Conservation (phyloP, 1,140 invertebrate genomes). For the Tetragonula clypearis region DNA sequence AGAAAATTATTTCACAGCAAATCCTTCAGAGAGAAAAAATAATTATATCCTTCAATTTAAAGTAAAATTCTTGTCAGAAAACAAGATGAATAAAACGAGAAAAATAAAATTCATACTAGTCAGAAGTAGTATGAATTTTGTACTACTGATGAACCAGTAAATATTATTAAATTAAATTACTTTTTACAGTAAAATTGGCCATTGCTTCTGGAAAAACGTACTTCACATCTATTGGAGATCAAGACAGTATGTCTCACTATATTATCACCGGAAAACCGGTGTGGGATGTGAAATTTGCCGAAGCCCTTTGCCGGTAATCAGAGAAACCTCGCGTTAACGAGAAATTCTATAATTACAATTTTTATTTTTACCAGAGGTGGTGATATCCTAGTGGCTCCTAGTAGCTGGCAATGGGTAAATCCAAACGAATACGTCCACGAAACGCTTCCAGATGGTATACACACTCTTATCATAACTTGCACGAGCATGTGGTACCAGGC, state of each 20-base stretch:
- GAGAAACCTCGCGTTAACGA: not conserved
- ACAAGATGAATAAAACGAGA: no score
- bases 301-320: conserved; percentile 75
- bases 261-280: conserved; percentile 84
- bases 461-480: conserved; percentile 73
- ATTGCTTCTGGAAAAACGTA: conserved; percentile 84
- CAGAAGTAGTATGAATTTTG: no score
- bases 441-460: conserved; percentile 73
- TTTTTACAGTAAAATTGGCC: conserved; percentile 83
- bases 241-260: conserved; percentile 81
- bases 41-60: no score
- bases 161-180: not conserved
- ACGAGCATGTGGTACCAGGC: conserved; percentile 70
- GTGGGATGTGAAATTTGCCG: conserved; percentile 83
- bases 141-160: no score
- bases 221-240: conserved; percentile 84
- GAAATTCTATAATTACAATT: not conserved
- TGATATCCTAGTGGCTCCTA: conserved; percentile 77
- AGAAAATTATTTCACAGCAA: no score
- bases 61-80: no score
- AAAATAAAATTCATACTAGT: no score
- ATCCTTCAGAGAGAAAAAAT: no score
- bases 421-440: conserved; percentile 77
- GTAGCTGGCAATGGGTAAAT: conserved; percentile 78
- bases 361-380: conserved; percentile 70